A percentile compares a stretch with the other conserved stretches of the same genome.
phyloP scores from a whole-genome alignment of 1,140 invertebrate genomes.

The Drosophila miranda region DNA sequence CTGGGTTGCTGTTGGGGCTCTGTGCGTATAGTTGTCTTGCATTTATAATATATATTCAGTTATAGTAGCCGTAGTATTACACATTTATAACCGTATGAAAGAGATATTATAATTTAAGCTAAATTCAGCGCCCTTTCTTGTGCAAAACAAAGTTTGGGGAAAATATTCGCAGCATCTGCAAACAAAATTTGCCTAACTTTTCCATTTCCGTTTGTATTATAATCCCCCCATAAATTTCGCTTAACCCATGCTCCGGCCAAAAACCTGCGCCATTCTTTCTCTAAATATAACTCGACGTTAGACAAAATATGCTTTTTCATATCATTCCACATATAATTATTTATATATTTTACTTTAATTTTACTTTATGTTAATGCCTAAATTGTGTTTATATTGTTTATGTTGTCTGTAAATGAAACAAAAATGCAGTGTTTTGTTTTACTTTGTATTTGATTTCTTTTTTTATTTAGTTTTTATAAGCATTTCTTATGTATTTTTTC shows the following conservation, averaged over 20 bases:
- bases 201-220: conserved; percentile 26
- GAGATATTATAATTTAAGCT: conserved; percentile 62
- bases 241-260: conserved; percentile 29
- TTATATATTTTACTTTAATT: conserved; percentile 29
- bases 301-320: conserved; percentile 68
- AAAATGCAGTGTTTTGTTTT: conserved; percentile 56
- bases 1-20: conserved; percentile 23
- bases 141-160: conserved; percentile 34
- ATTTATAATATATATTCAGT: conserved; percentile 40
- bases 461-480: conserved; percentile 53
- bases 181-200: conserved; percentile 65
- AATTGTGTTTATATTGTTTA: conserved; percentile 24
- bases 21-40: conserved; percentile 26
- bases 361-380: conserved; percentile 51
- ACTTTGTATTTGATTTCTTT: conserved; percentile 55
- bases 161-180: conserved; percentile 49
- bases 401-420: conserved; percentile 61
- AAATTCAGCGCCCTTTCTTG: conserved; percentile 33
- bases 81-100: conserved; percentile 60
- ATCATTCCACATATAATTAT: conserved; percentile 41
- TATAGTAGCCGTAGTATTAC: conserved; percentile 60
- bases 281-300: conserved; percentile 74
- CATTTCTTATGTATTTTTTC: conserved; percentile 63
- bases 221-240: conserved; percentile 9
- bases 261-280: conserved; percentile 38